These are phyloP conservation scores for Chaetura pelagica DNA, from an alignment of 2,113 vertebrate species.

Conservation along the genomic window DNA sequence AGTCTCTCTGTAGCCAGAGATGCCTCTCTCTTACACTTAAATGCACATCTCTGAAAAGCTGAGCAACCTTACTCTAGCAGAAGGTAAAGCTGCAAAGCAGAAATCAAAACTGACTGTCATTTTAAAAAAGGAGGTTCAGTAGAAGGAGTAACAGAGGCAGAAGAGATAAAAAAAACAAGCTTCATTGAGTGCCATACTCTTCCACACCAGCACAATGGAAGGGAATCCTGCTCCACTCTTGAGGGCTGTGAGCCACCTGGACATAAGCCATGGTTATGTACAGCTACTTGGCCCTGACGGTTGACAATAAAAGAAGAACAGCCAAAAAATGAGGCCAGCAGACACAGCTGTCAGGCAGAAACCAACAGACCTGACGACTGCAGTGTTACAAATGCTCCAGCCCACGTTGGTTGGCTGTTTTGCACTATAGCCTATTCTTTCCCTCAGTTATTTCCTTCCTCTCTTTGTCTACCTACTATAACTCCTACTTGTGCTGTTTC, in stretches of 20 bases:
- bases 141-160: background rate
- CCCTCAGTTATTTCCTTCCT: constrained; percentile 10
- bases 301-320: constrained; percentile 37
- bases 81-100: background rate
- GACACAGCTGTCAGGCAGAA: constrained; percentile 17
- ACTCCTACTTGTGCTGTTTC: background rate
- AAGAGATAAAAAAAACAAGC: background rate
- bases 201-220: background rate
- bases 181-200: accelerated
- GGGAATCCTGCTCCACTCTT: constrained; percentile 11
- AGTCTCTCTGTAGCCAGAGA: background rate
- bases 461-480: background rate
- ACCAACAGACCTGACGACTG: background rate
- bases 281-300: constrained; percentile 13
- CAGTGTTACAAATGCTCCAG: background rate
- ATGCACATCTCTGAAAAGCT: background rate
- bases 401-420: background rate
- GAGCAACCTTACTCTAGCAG: background rate
- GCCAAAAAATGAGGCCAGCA: background rate
- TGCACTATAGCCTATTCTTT: background rate
- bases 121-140: background rate
- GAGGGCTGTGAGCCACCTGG: background rate
- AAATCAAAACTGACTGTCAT: background rate
- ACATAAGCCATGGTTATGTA: constrained; percentile 19
- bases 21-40: background rate